These are phyloP conservation scores for Rhea americana DNA, from an alignment of 2,113 vertebrate genomes.

Conservation along the genomic window DNA sequence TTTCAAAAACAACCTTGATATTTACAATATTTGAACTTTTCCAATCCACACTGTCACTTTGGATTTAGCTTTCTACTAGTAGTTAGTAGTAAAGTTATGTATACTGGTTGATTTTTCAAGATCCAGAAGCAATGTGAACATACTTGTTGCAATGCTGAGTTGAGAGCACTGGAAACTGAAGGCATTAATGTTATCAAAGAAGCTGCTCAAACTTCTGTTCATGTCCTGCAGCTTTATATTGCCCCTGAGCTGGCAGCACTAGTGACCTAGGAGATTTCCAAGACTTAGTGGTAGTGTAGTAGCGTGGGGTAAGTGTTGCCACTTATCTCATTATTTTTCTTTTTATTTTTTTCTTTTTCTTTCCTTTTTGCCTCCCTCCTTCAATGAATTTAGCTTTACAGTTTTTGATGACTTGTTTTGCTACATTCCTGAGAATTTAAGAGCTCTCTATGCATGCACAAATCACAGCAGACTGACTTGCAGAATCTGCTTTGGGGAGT, in stretches of 20 bases:
- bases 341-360: no score
- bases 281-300: not conserved
- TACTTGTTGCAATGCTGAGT: not conserved
- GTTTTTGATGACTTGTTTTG: constrained; percentile 35
- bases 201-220: not conserved
- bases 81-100: not conserved
- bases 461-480: not conserved
- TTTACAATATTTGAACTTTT: not conserved
- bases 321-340: not conserved
- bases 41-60: not conserved
- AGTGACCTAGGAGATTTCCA: not conserved
- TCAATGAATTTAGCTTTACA: constrained; percentile 41
- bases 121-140: not conserved
- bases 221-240: not conserved
- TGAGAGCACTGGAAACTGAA: not conserved
- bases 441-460: not conserved
- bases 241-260: not conserved
- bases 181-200: not conserved
- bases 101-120: not conserved
- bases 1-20: not conserved
- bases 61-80: not conserved
- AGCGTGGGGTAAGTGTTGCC: not conserved
- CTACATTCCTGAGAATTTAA: constrained; percentile 35
- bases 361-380: not conserved
- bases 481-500: not conserved